Percentiles rank a stretch among this genome's conserved stretches.
Conservation (phyloP, 2,797 vertebrate species). For the Lepilemur septentrionalis region DNA sequence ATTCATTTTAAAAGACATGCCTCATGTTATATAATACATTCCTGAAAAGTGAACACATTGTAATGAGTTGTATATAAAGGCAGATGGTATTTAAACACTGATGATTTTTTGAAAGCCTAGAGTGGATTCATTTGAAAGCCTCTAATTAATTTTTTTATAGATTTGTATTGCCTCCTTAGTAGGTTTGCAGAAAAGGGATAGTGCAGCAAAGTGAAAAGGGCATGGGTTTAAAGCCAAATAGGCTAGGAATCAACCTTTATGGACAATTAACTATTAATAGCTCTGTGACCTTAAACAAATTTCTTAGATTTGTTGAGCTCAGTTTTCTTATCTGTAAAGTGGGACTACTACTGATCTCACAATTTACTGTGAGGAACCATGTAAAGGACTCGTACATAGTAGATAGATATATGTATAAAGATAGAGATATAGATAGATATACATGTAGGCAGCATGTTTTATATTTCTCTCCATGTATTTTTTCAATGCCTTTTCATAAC, state of each 20-base stretch:
- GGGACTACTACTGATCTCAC: background rate
- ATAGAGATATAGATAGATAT: background rate
- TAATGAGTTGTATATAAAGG: background rate
- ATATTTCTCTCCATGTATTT: background rate
- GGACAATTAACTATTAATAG: background rate
- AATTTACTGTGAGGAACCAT: background rate
- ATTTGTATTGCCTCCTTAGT: background rate
- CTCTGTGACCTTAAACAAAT: background rate
- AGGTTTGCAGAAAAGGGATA: background rate
- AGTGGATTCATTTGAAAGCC: constrained; percentile 8
- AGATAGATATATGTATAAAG: background rate
- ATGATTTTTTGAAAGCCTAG: background rate
- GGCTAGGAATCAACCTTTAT: background rate
- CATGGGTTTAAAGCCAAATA: background rate
- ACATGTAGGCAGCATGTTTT: background rate
- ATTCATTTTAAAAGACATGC: background rate
- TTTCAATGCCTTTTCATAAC: background rate
- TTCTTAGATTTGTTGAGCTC: background rate
- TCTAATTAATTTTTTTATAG: background rate
- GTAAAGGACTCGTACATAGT: background rate
- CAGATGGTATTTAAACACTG: background rate
- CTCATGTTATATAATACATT: background rate
- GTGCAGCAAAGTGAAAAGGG: background rate
- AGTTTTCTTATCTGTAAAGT: background rate
- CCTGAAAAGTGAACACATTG: background rate